A percentile compares a stretch with the other conserved stretches of the same genome.
Evolutionary conservation across 2,888 invertebrate species (phyloP).

Genomic region (Lithosia quadra): DNA sequence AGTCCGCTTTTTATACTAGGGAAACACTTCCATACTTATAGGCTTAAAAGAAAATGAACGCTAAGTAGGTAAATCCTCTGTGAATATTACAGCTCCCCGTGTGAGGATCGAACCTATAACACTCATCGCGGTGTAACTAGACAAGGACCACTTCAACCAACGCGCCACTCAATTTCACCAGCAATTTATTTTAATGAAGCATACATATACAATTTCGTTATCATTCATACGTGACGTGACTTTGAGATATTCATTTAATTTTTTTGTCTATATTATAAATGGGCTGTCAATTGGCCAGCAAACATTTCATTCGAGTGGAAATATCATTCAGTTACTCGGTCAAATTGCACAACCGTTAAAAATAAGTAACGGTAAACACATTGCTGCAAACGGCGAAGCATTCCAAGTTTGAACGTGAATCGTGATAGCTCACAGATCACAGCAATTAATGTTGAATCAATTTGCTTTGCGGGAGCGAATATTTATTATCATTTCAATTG

Average conservation of each 20-base stretch:
- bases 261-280: constrained; percentile 11
- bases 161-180: neutral
- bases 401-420: constrained; percentile 48
- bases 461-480: constrained; percentile 71
- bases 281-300: constrained; percentile 58
- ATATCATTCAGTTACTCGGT: constrained; percentile 57
- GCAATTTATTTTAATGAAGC: constrained; percentile 3
- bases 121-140: neutral
- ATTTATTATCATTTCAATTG: constrained; percentile 79
- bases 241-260: constrained; percentile 11
- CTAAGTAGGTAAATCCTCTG: neutral
- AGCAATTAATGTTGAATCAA: constrained; percentile 79
- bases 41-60: too few species aligned
- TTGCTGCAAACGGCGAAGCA: constrained; percentile 26
- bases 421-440: constrained; percentile 67
- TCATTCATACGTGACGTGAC: neutral
- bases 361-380: constrained; percentile 70
- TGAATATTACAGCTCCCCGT: neutral
- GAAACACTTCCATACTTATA: too few species aligned
- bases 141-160: neutral
- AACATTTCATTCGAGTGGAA: constrained; percentile 58
- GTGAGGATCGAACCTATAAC: neutral
- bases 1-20: too few species aligned
- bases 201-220: constrained; percentile 6
- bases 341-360: constrained; percentile 71